Conservation (phyloP, 2,888 invertebrate genomes). For the Pecten maximus region DNA sequence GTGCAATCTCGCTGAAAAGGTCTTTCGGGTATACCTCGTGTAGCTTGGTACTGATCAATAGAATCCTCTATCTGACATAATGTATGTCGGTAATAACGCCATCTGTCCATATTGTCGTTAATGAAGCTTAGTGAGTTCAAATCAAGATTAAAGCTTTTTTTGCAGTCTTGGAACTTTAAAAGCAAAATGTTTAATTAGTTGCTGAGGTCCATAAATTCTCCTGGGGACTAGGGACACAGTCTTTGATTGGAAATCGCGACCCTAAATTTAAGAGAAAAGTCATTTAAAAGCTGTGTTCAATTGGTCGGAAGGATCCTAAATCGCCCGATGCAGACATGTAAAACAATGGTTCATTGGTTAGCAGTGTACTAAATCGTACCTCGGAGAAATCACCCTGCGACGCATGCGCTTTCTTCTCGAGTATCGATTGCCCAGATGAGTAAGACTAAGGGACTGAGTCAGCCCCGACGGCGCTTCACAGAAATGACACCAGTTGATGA, state of each 20-base stretch:
- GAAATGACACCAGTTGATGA: conserved; percentile 5
- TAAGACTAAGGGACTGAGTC: background rate
- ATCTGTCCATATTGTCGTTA: background rate
- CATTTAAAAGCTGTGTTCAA: background rate
- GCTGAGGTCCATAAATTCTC: background rate
- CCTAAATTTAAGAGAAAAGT: background rate
- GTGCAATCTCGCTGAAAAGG: background rate
- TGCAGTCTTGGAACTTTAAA: background rate
- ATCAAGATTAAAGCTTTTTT: background rate
- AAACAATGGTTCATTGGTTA: background rate
- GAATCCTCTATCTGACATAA: background rate
- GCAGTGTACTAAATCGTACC: background rate
- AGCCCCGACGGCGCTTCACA: background rate
- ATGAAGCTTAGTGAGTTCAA: background rate
- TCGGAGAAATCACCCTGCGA: background rate
- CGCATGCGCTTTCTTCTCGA: background rate
- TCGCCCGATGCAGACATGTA: background rate
- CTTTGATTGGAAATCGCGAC: background rate
- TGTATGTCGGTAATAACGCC: background rate
- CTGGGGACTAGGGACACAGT: background rate
- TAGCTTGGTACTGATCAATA: background rate
- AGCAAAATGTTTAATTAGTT: background rate
- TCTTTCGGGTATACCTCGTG: background rate
- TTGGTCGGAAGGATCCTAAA: background rate
- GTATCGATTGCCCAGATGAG: background rate